Evolutionary conservation across 2,797 vertebrate species (phyloP).

Genomic region (Eurystomus glaucurus): DNA sequence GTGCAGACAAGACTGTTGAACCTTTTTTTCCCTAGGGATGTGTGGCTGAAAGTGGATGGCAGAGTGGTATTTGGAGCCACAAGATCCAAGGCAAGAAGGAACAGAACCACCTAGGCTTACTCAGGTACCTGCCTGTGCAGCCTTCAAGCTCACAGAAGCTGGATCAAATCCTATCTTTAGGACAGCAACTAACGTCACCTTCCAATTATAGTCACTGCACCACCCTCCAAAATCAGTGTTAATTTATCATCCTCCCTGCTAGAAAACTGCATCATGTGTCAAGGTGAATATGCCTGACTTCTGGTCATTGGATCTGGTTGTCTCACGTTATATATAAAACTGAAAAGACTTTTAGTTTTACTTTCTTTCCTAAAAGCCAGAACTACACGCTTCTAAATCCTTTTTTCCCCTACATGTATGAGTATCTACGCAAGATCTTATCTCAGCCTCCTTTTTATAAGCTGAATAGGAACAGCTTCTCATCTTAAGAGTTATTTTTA

Average conservation of each 20-base stretch:
- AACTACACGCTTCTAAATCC: constrained; percentile 9
- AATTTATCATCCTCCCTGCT: constrained; percentile 70
- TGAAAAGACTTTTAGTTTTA: constrained; percentile 20
- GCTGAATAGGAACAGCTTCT: constrained; percentile 40
- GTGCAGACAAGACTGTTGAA: not conserved
- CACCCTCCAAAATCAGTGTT: constrained; percentile 67
- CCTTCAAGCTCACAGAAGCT: constrained; percentile 3
- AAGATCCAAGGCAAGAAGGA: not conserved
- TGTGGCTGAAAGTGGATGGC: not conserved
- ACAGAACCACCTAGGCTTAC: not conserved
- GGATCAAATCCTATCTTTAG: constrained; percentile 67
- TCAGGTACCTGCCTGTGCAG: constrained; percentile 3
- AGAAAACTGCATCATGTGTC: constrained; percentile 60
- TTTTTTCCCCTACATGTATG: constrained; percentile 2
- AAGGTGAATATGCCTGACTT: constrained; percentile 67
- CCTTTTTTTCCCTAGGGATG: not conserved
- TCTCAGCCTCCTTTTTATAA: constrained; percentile 41
- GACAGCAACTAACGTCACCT: constrained; percentile 40
- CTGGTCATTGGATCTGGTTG: not conserved
- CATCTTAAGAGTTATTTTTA: constrained; percentile 68
- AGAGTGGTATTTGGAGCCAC: not conserved
- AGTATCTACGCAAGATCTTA: constrained; percentile 37
- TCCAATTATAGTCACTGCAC: constrained; percentile 69
- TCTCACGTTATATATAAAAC: constrained; percentile 38
- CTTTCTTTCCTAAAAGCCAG: constrained; percentile 47